Evolutionary conservation across 2,797 vertebrate genomes (phyloP), one percentile per base, ranked within the genome.

Genomic region (Eutrigla gurnardus): DNA sequence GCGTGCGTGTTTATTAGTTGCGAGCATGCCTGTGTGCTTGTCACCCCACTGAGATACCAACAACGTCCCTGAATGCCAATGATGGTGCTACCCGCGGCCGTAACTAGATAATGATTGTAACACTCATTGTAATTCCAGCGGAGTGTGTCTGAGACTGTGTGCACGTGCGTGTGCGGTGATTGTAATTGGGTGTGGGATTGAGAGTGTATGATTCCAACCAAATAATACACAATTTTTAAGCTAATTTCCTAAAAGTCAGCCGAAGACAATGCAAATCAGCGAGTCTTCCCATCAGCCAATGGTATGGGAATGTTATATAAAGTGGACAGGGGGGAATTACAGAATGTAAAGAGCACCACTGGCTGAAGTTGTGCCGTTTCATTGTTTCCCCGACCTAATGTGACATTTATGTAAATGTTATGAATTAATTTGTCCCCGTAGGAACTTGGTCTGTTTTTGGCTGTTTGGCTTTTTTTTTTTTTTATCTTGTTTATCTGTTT

Each of bases 11-110:
- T 77, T 77, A 57, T 75, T 81, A 59, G 88, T 78, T 83, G 80
- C 0, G 67, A 76, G 57, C 43, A 12, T 14, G 15, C 40, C 33
- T 7, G 43, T 11, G 9, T 46, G 68, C 73, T 47, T 18, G 60
- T 65, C 5, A 13, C 52, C 59, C 73, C n/a, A 25, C 73, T 45
- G 79, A 76, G 77, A 81, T 59, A 57, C 77, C 60, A 36, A 58
- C 65, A 15, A 36, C 45, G 55, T 75, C 74, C 77, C 84, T 88
- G 90, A 92, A 93, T 92, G 84, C 76, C 84, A 90, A 92, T 87
- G 86, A 88, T 54, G 73, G 47, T 65, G 76, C 73, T 85, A 76
- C 85, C 77, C 68, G 77, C 83, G 73, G 77, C 82, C 55, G 33
- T 87, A 84, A 90, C 82, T 61, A 74, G 79, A 89, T 89, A 83